These are phyloP conservation scores for Epistrophe grossulariae DNA, from an alignment of 2,888 invertebrate species.

Conservation along the genomic window DNA sequence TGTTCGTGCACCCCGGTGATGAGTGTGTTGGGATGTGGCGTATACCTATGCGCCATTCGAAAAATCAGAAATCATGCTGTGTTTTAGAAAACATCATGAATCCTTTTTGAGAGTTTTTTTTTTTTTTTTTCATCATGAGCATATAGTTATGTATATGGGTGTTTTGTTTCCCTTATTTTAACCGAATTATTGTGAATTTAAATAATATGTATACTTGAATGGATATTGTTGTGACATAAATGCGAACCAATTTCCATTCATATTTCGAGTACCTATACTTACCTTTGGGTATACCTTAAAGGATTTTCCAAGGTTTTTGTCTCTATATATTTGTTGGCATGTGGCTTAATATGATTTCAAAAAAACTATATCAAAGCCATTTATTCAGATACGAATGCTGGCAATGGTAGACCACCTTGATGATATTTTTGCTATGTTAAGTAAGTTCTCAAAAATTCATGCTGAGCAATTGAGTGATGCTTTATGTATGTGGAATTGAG, in stretches of 20 bases:
- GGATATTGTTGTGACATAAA: slow-evolving; percentile 69
- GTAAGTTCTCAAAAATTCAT: slow-evolving; percentile 20
- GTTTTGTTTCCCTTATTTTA: slow-evolving; percentile 29
- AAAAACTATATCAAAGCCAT: slow-evolving; percentile 16
- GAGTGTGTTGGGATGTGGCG: slow-evolving; percentile 42
- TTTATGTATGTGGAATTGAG: slow-evolving; percentile 34
- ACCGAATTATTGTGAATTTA: slow-evolving; percentile 53
- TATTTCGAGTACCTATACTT: slow-evolving; percentile 37
- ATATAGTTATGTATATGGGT: neutral
- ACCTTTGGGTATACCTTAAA: neutral
- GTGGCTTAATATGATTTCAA: slow-evolving; percentile 22
- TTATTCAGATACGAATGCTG: slow-evolving; percentile 10
- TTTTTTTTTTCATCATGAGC: neutral
- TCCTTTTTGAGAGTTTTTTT: slow-evolving; percentile 47
- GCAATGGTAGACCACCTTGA: slow-evolving; percentile 69
- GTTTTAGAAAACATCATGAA: slow-evolving; percentile 53
- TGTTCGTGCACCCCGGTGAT: slow-evolving; percentile 25
- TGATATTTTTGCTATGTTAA: slow-evolving; percentile 13
- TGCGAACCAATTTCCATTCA: slow-evolving; percentile 54
- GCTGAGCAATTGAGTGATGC: slow-evolving; percentile 51
- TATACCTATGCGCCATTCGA: slow-evolving; percentile 60
- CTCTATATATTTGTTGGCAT: slow-evolving; percentile 26
- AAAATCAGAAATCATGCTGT: slow-evolving; percentile 49
- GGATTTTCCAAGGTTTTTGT: slow-evolving; percentile 14
- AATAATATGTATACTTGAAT: slow-evolving; percentile 68